These are phyloP conservation scores for Tineola bisselliella DNA, from an alignment of 2,888 invertebrate genomes.

Conservation along the genomic window DNA sequence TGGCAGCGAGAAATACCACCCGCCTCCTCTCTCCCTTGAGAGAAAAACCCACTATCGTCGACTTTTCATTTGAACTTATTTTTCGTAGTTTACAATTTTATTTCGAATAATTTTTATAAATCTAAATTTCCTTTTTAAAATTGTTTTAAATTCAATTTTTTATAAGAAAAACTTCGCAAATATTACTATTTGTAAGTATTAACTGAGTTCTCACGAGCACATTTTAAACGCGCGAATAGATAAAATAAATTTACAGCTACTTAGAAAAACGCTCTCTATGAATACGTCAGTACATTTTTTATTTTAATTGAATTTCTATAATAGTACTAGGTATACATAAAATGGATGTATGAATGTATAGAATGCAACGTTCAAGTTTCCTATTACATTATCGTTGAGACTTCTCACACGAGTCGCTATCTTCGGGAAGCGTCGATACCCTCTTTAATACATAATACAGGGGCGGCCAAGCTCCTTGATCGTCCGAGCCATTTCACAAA, in stretches of 20 bases:
- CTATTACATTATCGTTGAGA: slow-evolving; percentile 8
- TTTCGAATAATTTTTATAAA: neutral
- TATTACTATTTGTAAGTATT: too few species aligned
- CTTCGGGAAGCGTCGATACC: neutral
- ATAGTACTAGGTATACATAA: too few species aligned
- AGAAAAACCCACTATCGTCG: neutral
- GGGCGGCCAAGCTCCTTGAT: too few species aligned
- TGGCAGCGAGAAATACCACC: neutral
- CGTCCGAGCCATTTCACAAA: too few species aligned
- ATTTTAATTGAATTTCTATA: too few species aligned
- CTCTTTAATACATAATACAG: slow-evolving; percentile 5
- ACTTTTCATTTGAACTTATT: neutral
- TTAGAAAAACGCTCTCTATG: too few species aligned
- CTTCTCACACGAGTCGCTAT: slow-evolving; percentile 1
- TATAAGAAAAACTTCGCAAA: too few species aligned
- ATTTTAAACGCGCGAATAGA: too few species aligned
- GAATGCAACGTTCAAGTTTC: slow-evolving; percentile 1
- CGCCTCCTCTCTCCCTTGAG: neutral
- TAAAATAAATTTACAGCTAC: too few species aligned
- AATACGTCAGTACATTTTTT: too few species aligned
- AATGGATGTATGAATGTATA: too few species aligned
- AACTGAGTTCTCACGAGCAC: too few species aligned
- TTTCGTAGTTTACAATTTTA: neutral
- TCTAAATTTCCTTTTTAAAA: neutral
- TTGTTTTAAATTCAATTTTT: neutral